Evolutionary conservation across 1,140 invertebrate species (phyloP), one percentile per base, ranked within the genome.

Genomic region (Melanaphis sacchari): DNA sequence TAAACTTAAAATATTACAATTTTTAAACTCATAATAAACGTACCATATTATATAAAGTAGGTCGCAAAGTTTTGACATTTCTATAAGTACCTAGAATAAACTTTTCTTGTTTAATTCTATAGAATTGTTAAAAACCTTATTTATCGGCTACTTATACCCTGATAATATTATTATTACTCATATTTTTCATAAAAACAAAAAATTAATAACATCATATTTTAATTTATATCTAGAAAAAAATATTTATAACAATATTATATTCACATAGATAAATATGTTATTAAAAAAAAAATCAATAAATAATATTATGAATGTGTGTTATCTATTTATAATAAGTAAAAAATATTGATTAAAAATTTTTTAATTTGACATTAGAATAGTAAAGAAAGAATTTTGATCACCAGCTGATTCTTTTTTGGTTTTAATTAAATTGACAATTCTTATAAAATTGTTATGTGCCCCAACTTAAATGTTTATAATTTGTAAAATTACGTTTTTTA

Each of bases 1-100:
- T 90, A 41, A 90, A 90, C 89, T 90, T 90, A 90, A 59, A 66
- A 90, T 90, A 90, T 90, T 59, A 66, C 89, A 90, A 90, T 90
- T 90, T 90, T 90, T 90, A 90, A 90, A 90, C 89, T 66, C 26
- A 41, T 90, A 90, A 90, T 41, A 90, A 66, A 41, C 38, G 40
- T 66, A 90, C 89, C 89, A 66, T 66, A 66, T 59, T 90, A 90
- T 66, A 41, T 43, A 59, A 90, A 90, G n/a, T 90, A 66, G 89
- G 89, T 90, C 40, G 66, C 15, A 90, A 90, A 90, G 89, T 66
- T 90, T 90, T 90, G 41, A 41, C 89, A 40, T 59, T 90, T 90
- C 24, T 22, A 66, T 66, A 90, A 66, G 38, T 90, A n/a, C n/a
- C n/a, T n/a, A 66, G 7, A 90, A 66, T 41, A 66, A 90, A 66